These are phyloP conservation scores for Pithys albifrons DNA, from an alignment of 2,113 vertebrate genomes.

Conservation along the genomic window DNA sequence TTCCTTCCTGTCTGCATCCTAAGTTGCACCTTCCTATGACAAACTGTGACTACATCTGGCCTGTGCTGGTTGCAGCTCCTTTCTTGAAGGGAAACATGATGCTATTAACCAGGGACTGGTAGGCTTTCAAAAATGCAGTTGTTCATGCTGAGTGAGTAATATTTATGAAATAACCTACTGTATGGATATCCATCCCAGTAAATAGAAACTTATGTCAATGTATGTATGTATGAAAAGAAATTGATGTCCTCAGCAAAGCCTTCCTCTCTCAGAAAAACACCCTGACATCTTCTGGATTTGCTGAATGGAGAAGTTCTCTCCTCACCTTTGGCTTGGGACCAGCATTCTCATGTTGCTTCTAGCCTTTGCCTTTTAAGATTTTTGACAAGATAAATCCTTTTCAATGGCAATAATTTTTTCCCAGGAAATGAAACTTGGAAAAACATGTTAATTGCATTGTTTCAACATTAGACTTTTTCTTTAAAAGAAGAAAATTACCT, in stretches of 20 bases:
- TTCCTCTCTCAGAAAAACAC: not conserved
- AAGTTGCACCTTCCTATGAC: not conserved
- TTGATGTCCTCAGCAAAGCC: not conserved
- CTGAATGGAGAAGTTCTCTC: not conserved
- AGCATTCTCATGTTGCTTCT: not conserved
- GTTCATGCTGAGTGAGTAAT: not conserved
- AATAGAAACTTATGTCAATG: not conserved
- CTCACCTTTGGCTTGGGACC: not conserved
- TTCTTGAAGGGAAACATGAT: not conserved
- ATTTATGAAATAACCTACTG: not conserved
- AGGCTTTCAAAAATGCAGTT: not conserved
- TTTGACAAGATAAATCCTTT: not conserved
- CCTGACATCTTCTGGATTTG: not conserved
- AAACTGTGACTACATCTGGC: not conserved
- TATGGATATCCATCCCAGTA: not conserved
- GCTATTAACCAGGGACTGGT: not conserved
- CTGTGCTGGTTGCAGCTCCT: not conserved
- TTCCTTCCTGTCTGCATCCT: not conserved
- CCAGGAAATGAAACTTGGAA: not conserved
- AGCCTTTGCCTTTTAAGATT: not conserved
- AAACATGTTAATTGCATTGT: not conserved
- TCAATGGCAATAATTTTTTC: not conserved
- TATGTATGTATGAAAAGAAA: not conserved
- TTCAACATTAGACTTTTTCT: not conserved
- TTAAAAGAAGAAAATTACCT: conserved; percentile 43